These are phyloP conservation scores for Onthophagus taurus DNA, from an alignment of 1,140 invertebrate species.

Conservation along the genomic window DNA sequence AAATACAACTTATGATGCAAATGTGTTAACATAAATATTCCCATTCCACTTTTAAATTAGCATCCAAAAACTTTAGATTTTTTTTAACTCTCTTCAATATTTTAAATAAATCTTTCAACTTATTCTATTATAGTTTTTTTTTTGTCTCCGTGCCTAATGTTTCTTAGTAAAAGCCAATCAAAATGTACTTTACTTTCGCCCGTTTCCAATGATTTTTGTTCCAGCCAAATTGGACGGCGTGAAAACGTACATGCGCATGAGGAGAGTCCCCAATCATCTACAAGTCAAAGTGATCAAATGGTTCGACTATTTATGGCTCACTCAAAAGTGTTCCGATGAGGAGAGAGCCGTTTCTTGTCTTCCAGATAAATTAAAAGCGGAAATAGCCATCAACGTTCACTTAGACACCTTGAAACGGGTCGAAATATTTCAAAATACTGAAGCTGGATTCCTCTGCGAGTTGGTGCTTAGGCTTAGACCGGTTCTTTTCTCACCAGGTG, in stretches of 20 bases:
- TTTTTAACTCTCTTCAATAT: too few relatives aligned
- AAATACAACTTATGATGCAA: too few relatives aligned
- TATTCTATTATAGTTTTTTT: too few relatives aligned
- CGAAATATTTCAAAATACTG: constrained; percentile 98
- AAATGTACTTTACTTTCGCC: not conserved
- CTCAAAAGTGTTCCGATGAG: constrained; percentile 96
- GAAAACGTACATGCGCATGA: constrained; percentile 97
- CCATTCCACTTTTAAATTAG: too few relatives aligned
- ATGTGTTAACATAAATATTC: too few relatives aligned
- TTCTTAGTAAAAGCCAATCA: not conserved
- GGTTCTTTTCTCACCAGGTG: constrained; percentile 94
- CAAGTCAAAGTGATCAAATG: constrained; percentile 98
- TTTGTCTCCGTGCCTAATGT: not conserved
- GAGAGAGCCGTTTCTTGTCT: constrained; percentile 91
- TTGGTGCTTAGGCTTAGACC: constrained; percentile 87
- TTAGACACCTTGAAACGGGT: constrained; percentile 95
- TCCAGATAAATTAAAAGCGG: constrained; percentile 95
- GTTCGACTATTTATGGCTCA: constrained; percentile 99
- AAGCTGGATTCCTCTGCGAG: constrained; percentile 96
- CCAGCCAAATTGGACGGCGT: constrained; percentile 94
- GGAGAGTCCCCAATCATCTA: constrained; percentile 86
- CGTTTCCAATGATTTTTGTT: constrained; percentile 45
- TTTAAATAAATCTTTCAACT: too few relatives aligned
- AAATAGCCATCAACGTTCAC: constrained; percentile 98
- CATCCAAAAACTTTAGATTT: too few relatives aligned